A percentile compares a stretch with the other conserved stretches of the same genome.
phyloP scores from a whole-genome alignment of 1,140 invertebrate species.

The Leptinotarsa undecemlineata region DNA sequence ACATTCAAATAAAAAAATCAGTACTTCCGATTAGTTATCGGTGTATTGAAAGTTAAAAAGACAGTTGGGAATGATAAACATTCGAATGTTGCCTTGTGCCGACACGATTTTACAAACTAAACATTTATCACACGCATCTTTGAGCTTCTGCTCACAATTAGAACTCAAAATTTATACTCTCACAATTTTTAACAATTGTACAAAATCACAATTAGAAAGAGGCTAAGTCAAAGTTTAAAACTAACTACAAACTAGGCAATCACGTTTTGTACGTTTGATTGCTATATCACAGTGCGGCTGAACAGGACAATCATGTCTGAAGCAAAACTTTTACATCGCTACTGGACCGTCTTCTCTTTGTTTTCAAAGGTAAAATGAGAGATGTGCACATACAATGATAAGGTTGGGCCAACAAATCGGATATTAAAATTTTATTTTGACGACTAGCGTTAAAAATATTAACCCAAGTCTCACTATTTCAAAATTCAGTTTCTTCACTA shows the following conservation, averaged over 20 bases:
- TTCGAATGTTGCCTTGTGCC: slow-evolving; percentile 32
- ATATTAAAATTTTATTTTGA: too few species aligned
- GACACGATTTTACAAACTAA: slow-evolving; percentile 36
- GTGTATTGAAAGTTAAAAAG: slow-evolving; percentile 15
- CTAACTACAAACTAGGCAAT: slow-evolving; percentile 46
- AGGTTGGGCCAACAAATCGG: too few species aligned
- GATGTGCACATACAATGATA: not conserved
- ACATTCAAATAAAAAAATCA: slow-evolving; percentile 41
- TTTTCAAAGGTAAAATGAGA: not conserved
- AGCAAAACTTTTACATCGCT: not conserved
- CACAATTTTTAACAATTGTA: slow-evolving; percentile 47
- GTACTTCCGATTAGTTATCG: slow-evolving; percentile 35
- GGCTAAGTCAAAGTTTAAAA: slow-evolving; percentile 47
- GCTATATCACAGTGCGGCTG: slow-evolving; percentile 52
- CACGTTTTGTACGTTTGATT: slow-evolving; percentile 33
- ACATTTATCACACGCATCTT: slow-evolving; percentile 42
- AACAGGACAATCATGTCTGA: slow-evolving; percentile 48
- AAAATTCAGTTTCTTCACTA: too few species aligned
- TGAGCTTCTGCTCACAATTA: slow-evolving; percentile 46
- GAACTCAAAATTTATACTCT: slow-evolving; percentile 50
- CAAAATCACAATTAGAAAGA: slow-evolving; percentile 52
- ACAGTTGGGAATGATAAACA: not conserved
- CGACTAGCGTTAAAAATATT: too few species aligned
- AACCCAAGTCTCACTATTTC: too few species aligned
- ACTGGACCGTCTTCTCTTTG: not conserved